Evolutionary conservation across 2,888 invertebrate genomes (phyloP).

Genomic region (Drosophila bunnanda): DNA sequence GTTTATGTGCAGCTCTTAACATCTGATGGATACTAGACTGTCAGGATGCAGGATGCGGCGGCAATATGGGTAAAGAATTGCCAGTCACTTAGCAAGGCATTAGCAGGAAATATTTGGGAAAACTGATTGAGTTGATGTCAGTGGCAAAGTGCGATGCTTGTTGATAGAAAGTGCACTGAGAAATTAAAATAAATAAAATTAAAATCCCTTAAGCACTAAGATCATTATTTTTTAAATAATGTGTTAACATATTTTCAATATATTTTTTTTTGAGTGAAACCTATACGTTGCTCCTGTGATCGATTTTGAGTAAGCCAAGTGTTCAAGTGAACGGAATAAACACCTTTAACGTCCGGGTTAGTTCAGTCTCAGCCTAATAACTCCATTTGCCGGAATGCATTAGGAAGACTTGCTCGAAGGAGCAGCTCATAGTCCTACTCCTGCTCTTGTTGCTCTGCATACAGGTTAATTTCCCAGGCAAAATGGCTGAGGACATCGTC

Average conservation of each 20-base stretch:
- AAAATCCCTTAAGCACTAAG: background rate
- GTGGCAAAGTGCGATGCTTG: background rate
- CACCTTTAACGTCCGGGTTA: conserved; percentile 6
- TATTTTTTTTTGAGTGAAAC: background rate
- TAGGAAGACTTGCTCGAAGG: conserved; percentile 5
- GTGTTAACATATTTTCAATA: background rate
- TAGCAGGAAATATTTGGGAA: conserved; percentile 34
- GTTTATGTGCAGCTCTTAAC: conserved; percentile 67
- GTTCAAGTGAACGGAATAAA: background rate
- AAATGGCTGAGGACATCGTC: conserved; percentile 50
- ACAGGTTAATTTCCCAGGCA: conserved; percentile 67
- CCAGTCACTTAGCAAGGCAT: conserved; percentile 61
- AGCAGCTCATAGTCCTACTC: background rate
- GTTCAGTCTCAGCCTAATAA: conserved; percentile 15
- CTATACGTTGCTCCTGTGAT: background rate
- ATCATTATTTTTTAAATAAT: no score
- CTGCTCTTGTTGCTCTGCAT: conserved; percentile 20
- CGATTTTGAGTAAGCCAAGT: conserved; percentile 13
- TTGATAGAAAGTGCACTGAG: background rate
- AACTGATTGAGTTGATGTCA: background rate
- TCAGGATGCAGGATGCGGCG: conserved; percentile 17
- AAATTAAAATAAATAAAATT: background rate
- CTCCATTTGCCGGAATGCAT: conserved; percentile 35
- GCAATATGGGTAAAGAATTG: conserved; percentile 20
- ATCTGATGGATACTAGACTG: conserved; percentile 70